Conservation (phyloP, 2,888 invertebrate species). For the Amaurobius ferox region DNA sequence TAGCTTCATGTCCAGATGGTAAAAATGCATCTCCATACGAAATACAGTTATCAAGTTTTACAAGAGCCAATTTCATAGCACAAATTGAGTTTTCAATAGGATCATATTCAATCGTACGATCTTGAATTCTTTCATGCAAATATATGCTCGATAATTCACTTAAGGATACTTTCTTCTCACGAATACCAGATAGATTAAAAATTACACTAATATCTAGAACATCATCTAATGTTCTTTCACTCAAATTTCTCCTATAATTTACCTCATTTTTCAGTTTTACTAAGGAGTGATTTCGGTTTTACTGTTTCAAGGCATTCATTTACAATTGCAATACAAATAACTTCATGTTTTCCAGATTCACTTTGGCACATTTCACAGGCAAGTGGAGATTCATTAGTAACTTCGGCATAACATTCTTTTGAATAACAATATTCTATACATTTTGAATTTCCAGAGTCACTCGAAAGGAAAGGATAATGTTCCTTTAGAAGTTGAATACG, state of each 20-base stretch:
- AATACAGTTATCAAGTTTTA: constrained; percentile 88
- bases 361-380: constrained; percentile 95
- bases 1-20: not conserved
- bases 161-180: constrained; percentile 89
- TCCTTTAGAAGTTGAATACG: constrained; percentile 91
- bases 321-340: constrained; percentile 91
- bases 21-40: constrained; percentile 83
- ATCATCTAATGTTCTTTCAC: constrained; percentile 89
- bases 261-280: constrained; percentile 89
- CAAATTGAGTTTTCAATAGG: constrained; percentile 90
- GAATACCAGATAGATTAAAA: constrained; percentile 88
- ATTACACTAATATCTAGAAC: constrained; percentile 93
- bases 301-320: constrained; percentile 86
- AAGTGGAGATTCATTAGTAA: constrained; percentile 87
- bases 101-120: constrained; percentile 80
- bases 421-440: constrained; percentile 40
- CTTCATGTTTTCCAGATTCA: constrained; percentile 83
- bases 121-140: constrained; percentile 88
- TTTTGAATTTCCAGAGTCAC: constrained; percentile 78
- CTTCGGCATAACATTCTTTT: constrained; percentile 77
- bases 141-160: constrained; percentile 87
- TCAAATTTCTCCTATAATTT: constrained; percentile 88
- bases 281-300: constrained; percentile 89
- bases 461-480: constrained; percentile 87
- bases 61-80: constrained; percentile 89